Conservation (phyloP, 2,113 vertebrate genomes). For the Penelope pileata region DNA sequence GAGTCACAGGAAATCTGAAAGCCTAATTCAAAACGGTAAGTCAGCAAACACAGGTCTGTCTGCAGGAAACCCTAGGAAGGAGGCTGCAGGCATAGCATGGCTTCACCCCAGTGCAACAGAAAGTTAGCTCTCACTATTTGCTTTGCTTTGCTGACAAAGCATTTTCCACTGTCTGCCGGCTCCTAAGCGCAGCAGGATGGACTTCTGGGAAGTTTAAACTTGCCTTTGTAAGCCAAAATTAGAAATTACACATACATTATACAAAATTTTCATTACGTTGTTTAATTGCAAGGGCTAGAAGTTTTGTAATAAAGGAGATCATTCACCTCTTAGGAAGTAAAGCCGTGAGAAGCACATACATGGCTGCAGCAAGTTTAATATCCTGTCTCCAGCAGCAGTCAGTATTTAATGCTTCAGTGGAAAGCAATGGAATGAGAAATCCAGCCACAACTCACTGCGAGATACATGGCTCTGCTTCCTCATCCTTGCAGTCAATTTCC, state of each 20-base stretch:
- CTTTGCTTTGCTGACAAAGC: slow-evolving; percentile 20
- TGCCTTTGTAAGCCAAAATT: background rate
- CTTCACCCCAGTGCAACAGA: background rate
- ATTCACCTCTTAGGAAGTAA: background rate
- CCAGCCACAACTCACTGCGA: background rate
- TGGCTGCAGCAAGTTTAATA: background rate
- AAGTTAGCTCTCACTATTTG: background rate
- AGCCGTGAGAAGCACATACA: background rate
- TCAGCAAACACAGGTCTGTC: background rate
- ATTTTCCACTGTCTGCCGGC: background rate
- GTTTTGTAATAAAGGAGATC: background rate
- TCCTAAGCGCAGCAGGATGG: background rate
- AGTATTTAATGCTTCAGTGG: background rate
- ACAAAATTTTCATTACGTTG: background rate
- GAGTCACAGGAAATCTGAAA: background rate
- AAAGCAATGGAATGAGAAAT: slow-evolving; percentile 40
- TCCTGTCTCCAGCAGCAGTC: slow-evolving; percentile 4
- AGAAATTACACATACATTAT: background rate
- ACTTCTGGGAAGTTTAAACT: background rate
- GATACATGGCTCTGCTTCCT: slow-evolving; percentile 1
- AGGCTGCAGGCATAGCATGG: background rate
- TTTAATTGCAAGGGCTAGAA: background rate
- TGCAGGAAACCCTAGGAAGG: background rate
- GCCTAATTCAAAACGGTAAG: background rate
- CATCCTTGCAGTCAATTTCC: slow-evolving; percentile 35